Percentiles rank a stretch among this genome's conserved stretches.
These are phyloP conservation scores for Acanthochromis polyacanthus DNA, from an alignment of 2,113 vertebrate genomes.

Conservation along the genomic window DNA sequence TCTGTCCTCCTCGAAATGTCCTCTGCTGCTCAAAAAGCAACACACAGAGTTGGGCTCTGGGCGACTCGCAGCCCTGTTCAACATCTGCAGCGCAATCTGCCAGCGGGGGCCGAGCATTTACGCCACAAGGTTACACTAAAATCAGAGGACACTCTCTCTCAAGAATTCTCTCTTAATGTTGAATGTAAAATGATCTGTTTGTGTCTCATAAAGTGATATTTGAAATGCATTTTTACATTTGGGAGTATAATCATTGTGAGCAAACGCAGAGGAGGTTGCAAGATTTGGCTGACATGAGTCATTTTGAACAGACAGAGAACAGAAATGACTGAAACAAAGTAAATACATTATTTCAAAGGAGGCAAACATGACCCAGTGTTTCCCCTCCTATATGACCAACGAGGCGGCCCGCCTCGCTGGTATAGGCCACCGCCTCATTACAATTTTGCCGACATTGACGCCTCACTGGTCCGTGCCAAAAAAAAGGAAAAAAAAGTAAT, in stretches of 20 bases:
- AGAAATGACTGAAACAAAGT: neutral
- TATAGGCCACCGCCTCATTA: no score
- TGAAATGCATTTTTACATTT: no score
- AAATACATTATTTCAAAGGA: conserved; percentile 23
- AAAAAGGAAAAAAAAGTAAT: no score
- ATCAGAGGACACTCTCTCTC: conserved; percentile 1
- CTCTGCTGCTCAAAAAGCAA: conserved; percentile 59
- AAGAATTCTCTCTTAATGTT: neutral
- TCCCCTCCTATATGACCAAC: no score
- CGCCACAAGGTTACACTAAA: conserved; percentile 60
- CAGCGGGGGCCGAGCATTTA: conserved; percentile 36
- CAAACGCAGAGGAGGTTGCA: neutral
- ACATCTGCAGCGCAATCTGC: conserved; percentile 74
- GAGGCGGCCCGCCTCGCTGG: no score
- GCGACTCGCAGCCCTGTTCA: conserved; percentile 35
- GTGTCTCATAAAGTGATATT: neutral
- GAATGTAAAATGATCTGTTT: neutral
- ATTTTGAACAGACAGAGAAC: neutral
- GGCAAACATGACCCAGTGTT: neutral
- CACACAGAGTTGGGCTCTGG: conserved; percentile 17
- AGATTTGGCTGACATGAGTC: neutral
- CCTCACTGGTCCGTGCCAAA: no score
- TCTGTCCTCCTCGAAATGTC: conserved; percentile 48
- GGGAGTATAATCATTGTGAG: neutral
- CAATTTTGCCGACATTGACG: no score